Conservation (phyloP, 2,113 vertebrate species). For the Halcyon malimbica region DNA sequence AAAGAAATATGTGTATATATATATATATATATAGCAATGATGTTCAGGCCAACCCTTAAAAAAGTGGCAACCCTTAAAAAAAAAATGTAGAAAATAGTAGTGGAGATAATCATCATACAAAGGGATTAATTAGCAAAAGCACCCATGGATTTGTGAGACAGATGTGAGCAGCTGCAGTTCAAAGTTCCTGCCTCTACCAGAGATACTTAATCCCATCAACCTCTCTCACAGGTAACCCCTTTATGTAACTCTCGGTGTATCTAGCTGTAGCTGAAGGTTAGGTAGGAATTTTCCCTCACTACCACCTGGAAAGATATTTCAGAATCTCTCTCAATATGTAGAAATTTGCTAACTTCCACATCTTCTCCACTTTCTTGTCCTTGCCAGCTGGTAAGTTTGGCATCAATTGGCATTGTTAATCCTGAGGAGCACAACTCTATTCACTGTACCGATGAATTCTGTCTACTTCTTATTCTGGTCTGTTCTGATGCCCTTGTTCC, state of each 20-base stretch:
- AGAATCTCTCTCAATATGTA: not conserved
- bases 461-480: not conserved
- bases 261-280: not conserved
- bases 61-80: not conserved
- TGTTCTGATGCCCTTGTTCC: not conserved
- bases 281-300: not conserved
- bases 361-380: not conserved
- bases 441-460: not conserved
- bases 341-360: not conserved
- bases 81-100: not conserved
- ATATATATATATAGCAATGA: not conserved
- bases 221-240: not conserved
- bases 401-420: not conserved
- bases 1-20: not conserved
- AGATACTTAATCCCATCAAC: not conserved
- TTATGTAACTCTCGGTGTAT: accelerated
- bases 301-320: not conserved
- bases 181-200: not conserved
- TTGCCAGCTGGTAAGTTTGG: not conserved
- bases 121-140: not conserved
- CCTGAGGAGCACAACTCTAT: not conserved
- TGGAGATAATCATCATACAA: not conserved
- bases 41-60: too few species aligned
- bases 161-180: not conserved
- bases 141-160: not conserved